A percentile compares a stretch with the other conserved stretches of the same genome.
These are phyloP conservation scores for Hippocampus comes DNA, from an alignment of 2,113 vertebrate species.

Conservation along the genomic window DNA sequence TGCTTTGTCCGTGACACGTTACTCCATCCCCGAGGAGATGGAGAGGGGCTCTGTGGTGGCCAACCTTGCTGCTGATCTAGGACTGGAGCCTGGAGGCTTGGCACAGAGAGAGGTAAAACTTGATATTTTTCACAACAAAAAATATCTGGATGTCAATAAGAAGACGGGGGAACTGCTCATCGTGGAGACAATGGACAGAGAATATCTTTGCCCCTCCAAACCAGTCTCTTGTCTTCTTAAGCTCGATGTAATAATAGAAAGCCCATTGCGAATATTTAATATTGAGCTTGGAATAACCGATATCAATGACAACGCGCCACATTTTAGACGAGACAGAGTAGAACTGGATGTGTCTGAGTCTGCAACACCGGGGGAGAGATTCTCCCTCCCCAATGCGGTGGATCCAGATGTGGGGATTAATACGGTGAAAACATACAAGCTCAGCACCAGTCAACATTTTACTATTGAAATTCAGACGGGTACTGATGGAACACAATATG, in stretches of 20 bases:
- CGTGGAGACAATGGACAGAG: conserved; percentile 62
- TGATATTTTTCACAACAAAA: conserved; percentile 56
- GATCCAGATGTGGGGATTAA: conserved; percentile 65
- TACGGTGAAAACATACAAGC: conserved; percentile 60
- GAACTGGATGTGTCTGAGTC: conserved; percentile 67
- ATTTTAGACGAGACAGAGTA: conserved; percentile 71
- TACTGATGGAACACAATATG: conserved; percentile 64
- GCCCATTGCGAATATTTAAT: conserved; percentile 74
- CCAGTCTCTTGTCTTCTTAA: conserved; percentile 55
- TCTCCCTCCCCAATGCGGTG: conserved; percentile 63
- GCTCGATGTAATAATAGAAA: conserved; percentile 74
- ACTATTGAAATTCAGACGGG: conserved; percentile 60
- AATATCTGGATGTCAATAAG: conserved; percentile 76
- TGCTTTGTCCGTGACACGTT: conserved; percentile 59
- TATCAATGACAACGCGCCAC: conserved; percentile 66
- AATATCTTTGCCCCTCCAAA: conserved; percentile 27
- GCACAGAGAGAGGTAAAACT: conserved; percentile 61
- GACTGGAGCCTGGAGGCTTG: conserved; percentile 65
- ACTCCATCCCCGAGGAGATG: conserved; percentile 78
- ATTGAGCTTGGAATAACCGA: conserved; percentile 65
- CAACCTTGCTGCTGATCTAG: conserved; percentile 77
- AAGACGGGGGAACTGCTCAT: conserved; percentile 62
- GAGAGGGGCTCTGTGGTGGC: conserved; percentile 78
- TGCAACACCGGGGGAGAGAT: conserved; percentile 52
- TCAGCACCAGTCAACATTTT: conserved; percentile 61